Conservation (phyloP, 2,888 invertebrate species). For the Ectobius pallidus region DNA sequence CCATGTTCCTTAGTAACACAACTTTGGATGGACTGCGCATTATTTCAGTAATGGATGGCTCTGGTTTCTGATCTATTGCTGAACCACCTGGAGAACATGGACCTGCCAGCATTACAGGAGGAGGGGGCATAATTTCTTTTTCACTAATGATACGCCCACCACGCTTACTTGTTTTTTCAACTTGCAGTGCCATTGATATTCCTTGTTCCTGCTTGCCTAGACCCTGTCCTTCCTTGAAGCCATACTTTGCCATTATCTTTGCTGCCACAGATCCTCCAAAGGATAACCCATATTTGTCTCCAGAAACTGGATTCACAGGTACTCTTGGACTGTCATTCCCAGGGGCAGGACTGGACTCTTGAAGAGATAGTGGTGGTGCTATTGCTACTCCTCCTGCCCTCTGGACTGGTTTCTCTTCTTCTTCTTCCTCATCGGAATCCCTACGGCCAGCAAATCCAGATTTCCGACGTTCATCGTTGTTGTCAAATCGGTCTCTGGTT, state of each 20-base stretch:
- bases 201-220: constrained; percentile 97
- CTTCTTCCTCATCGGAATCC: constrained; percentile 69
- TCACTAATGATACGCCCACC: constrained; percentile 97
- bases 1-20: constrained; percentile 89
- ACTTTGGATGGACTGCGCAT: constrained; percentile 97
- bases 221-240: constrained; percentile 97
- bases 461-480: constrained; percentile 50
- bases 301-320: constrained; percentile 51
- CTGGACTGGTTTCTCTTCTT: constrained; percentile 52
- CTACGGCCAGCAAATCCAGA: constrained; percentile 62
- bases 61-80: constrained; percentile 61
- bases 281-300: constrained; percentile 55
- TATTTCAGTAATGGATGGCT: constrained; percentile 89
- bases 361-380: constrained; percentile 93
- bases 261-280: constrained; percentile 80
- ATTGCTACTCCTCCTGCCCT: constrained; percentile 83
- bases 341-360: constrained; percentile 64
- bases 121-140: constrained; percentile 76
- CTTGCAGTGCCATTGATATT: constrained; percentile 94
- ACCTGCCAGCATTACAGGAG: constrained; percentile 56
- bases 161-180: constrained; percentile 96
- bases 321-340: constrained; percentile 55
- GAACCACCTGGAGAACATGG: constrained; percentile 52
- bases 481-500: constrained; percentile 35
- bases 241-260: constrained; percentile 99